Percentiles rank a stretch among this genome's conserved stretches.
phyloP scores from a whole-genome alignment of 2,888 invertebrate genomes.

The Harmothoe impar region DNA sequence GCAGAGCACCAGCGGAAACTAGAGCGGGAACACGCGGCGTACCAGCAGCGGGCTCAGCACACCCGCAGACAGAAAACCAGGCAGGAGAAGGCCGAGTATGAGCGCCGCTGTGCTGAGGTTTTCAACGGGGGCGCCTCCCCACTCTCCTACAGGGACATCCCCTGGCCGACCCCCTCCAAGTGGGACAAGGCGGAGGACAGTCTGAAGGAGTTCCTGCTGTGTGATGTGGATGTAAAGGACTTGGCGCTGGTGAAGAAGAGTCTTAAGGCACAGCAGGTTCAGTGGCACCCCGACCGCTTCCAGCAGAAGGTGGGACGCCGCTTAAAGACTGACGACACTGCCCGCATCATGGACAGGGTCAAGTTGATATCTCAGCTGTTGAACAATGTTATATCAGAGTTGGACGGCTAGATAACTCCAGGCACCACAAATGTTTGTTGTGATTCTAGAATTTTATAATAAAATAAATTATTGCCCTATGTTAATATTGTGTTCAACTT shows the following conservation, averaged over 20 bases:
- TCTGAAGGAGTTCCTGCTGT: constrained; percentile 74
- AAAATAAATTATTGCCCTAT: no score
- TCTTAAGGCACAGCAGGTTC: constrained; percentile 77
- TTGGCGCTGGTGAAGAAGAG: constrained; percentile 73
- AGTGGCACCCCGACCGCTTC: constrained; percentile 82
- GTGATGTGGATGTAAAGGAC: constrained; percentile 71
- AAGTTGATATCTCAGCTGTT: constrained; percentile 79
- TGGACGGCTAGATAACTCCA: constrained; percentile 8
- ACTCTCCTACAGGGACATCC: constrained; percentile 75
- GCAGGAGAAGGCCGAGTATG: constrained; percentile 59
- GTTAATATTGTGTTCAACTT: no score
- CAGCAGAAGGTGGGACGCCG: constrained; percentile 76
- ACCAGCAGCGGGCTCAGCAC: not conserved
- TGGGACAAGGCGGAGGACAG: constrained; percentile 64
- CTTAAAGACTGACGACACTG: constrained; percentile 72
- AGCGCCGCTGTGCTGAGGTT: constrained; percentile 56
- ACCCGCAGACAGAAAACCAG: not conserved
- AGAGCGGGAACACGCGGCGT: constrained; percentile 25
- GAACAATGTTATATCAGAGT: constrained; percentile 69
- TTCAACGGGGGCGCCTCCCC: not conserved
- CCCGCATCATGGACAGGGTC: constrained; percentile 75
- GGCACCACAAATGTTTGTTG: no score
- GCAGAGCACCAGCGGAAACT: constrained; percentile 3
- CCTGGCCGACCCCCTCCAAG: constrained; percentile 75
- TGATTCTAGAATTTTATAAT: no score